phyloP scores from a whole-genome alignment of 1,140 invertebrate genomes.

The Ruditapes philippinarum region DNA sequence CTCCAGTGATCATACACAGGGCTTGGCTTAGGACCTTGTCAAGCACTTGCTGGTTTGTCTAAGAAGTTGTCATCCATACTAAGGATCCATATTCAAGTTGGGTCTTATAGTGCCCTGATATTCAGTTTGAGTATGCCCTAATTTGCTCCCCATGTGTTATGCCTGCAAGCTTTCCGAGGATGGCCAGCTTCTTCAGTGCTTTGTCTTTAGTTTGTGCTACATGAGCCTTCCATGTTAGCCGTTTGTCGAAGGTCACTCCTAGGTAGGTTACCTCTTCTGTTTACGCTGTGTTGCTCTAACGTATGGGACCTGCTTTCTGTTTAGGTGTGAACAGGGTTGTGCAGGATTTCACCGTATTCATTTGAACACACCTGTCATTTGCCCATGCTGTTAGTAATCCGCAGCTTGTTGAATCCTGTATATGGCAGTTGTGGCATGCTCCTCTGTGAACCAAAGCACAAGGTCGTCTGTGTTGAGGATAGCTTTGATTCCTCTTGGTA shows the following conservation, averaged over 20 bases:
- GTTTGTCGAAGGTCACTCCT: constrained; percentile 58
- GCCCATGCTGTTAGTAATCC: constrained; percentile 37
- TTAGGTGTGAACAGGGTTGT: constrained; percentile 64
- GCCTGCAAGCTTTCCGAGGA: constrained; percentile 49
- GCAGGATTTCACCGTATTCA: constrained; percentile 63
- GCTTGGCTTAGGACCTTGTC: too few relatives aligned
- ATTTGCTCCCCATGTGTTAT: constrained; percentile 27
- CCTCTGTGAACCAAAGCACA: neutral
- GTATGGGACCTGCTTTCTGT: constrained; percentile 50
- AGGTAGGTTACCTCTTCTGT: constrained; percentile 46
- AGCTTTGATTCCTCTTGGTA: constrained; percentile 5
- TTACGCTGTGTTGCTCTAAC: constrained; percentile 3
- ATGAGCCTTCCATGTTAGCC: too few relatives aligned
- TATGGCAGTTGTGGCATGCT: neutral
- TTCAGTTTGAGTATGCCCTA: neutral
- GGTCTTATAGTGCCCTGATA: neutral
- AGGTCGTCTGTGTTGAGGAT: constrained; percentile 15
- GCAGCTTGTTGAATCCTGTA: constrained; percentile 26
- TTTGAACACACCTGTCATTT: constrained; percentile 42
- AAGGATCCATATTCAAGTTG: neutral
- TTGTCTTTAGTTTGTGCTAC: too few relatives aligned
- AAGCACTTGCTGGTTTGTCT: neutral
- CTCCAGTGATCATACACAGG: too few relatives aligned
- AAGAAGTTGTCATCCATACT: neutral
- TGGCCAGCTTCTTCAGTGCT: too few relatives aligned